Evolutionary conservation across 2,888 invertebrate species (phyloP).

Genomic region (Creontiades dilutus): DNA sequence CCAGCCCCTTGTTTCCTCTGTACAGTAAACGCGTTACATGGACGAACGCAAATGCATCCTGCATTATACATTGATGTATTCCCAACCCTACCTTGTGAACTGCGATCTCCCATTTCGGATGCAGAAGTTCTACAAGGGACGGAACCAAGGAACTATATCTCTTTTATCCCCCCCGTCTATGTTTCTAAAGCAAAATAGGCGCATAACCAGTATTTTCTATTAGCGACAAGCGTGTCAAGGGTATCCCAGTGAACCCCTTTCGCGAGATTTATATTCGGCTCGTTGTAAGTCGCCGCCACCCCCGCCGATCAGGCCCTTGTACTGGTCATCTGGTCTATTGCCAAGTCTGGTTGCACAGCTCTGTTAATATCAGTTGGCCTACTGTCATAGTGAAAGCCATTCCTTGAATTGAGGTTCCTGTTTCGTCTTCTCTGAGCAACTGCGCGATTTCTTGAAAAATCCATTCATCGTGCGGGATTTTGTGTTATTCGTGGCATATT

Average conservation of each 20-base stretch:
- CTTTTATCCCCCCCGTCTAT: too few species aligned
- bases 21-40: too few species aligned
- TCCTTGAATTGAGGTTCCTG: neutral
- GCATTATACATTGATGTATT: too few species aligned
- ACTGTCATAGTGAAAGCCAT: neutral
- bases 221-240: neutral
- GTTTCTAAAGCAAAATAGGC: neutral
- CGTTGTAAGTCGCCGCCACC: neutral
- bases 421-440: neutral
- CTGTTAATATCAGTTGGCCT: slow-evolving; percentile 27
- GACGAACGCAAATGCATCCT: too few species aligned
- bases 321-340: neutral
- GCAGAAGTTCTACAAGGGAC: too few species aligned
- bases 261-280: neutral
- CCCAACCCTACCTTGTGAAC: too few species aligned
- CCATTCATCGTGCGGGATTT: neutral
- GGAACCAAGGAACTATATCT: too few species aligned
- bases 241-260: neutral
- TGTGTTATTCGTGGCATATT: neutral
- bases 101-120: too few species aligned
- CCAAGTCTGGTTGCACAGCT: slow-evolving; percentile 8
- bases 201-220: neutral
- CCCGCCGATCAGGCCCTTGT: neutral
- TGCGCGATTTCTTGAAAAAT: neutral
- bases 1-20: too few species aligned